Evolutionary conservation across 2,888 invertebrate species (phyloP).

Genomic region (Gasteruption jaculator): DNA sequence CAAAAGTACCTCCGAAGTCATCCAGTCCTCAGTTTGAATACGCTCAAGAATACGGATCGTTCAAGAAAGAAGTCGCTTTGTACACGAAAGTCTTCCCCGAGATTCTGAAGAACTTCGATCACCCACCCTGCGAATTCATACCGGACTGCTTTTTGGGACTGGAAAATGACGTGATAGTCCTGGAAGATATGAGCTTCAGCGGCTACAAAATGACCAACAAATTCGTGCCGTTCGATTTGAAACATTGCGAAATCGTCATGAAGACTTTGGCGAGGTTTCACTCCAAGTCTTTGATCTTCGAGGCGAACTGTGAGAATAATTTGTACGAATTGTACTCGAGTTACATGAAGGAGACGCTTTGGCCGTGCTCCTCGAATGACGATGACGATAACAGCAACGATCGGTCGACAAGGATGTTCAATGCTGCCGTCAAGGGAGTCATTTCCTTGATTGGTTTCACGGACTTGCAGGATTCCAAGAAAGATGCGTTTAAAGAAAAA

Average conservation of each 20-base stretch:
- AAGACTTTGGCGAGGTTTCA: conserved; percentile 63
- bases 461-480: conserved; percentile 23
- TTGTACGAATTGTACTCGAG: conserved; percentile 32
- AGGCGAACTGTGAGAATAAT: conserved; percentile 31
- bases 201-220: conserved; percentile 66
- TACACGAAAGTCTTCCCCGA: conserved; percentile 38
- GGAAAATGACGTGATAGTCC: conserved; percentile 39
- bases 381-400: conserved; percentile 21
- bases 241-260: conserved; percentile 60
- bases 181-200: conserved; percentile 60
- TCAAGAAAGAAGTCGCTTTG: conserved; percentile 37
- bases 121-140: conserved; percentile 26
- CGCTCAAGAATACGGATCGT: conserved; percentile 28
- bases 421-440: conserved; percentile 36
- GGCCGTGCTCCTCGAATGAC: conserved; percentile 26
- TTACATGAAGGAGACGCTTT: conserved; percentile 37
- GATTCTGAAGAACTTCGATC: conserved; percentile 29
- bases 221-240: conserved; percentile 58
- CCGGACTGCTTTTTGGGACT: conserved; percentile 37
- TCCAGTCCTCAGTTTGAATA: conserved; percentile 32
- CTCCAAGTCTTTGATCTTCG: conserved; percentile 56
- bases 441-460: conserved; percentile 34
- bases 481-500: conserved; percentile 27
- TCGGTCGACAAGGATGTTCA: conserved; percentile 27
- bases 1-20: conserved; percentile 33